Evolutionary conservation across 2,888 invertebrate species (phyloP), one percentile per base, ranked within the genome.

Genomic region (Lysandra coridon): DNA sequence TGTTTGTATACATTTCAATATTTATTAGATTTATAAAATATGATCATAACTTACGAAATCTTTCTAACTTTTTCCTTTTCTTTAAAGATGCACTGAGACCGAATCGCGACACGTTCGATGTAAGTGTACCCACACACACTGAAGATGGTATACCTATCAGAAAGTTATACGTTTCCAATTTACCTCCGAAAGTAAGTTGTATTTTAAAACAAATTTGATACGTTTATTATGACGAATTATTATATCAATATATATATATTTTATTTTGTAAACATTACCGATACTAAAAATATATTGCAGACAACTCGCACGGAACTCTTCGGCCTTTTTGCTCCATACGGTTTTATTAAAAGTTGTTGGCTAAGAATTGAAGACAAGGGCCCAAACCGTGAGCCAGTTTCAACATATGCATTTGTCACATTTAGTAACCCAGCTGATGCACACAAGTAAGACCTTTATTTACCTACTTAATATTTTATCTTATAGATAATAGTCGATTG

Each of bases 91-190:
- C 88, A 17, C 83, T 90, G 73, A 86, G 86, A 83, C 86, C 91
- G 73, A 88, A 87, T 84, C 84, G 90, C 76, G 88, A 90, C 80
- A 49, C 80, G 37, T 90, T 87, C 80, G 86, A 86, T 69, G 81
- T 89, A 81, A 90, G 86, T 86, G 88, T 90, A 82, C 94, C 94
- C 80, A 94, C 94, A 81, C 93, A 94, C 82, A 96, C 95, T 60
- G 93, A 95, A 88, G 95, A 96, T 88, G 95, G 95, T 80, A 94
- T 95, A 85, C 95, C 95, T 30, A 95, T 96, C 83, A 90, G 95
- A 85, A 96, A 95, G 86, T 85, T 96, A 80, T 95, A 95, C 85
- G 91, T 96, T 80, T 92, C 95, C 33, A 95, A 96, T 86, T 88
- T 96, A 84, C 95, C 95, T 81, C 90, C 94, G 80, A 93, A 95